Percentiles rank a stretch among this genome's conserved stretches.
phyloP scores from a whole-genome alignment of 2,888 invertebrate genomes.

The Homarus gammarus region DNA sequence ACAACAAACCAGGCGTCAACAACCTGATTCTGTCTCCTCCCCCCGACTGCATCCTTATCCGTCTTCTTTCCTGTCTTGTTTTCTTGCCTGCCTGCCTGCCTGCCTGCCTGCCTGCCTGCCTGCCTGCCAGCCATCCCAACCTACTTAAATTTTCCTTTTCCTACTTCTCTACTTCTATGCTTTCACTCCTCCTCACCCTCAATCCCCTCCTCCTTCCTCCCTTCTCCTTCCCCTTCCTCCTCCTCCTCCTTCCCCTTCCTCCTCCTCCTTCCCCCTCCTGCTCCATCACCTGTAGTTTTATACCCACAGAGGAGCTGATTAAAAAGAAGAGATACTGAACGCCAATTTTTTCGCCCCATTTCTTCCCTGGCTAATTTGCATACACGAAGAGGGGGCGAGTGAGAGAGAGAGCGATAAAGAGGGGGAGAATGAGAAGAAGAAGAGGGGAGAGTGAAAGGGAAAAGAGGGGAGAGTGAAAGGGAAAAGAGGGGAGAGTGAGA shows the following conservation, averaged over 20 bases:
- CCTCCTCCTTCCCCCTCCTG: background rate
- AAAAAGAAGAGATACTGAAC: slow-evolving; percentile 59
- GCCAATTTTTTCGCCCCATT: slow-evolving; percentile 57
- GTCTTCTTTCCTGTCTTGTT: no score
- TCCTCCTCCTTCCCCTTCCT: background rate
- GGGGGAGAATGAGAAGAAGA: slow-evolving; percentile 24
- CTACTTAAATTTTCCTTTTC: background rate
- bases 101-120: no score
- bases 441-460: slow-evolving; percentile 21
- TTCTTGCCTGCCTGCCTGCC: no score
- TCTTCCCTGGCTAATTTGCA: slow-evolving; percentile 49
- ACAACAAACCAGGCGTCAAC: no score
- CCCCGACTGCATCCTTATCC: no score
- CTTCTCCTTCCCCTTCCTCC: background rate
- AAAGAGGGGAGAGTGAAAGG: slow-evolving; percentile 14
- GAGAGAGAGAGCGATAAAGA: slow-evolving; percentile 35
- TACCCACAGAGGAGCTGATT: slow-evolving; percentile 54
- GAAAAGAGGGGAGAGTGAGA: background rate
- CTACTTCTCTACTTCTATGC: background rate
- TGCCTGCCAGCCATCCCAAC: no score
- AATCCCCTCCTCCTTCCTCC: background rate
- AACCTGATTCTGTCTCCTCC: no score
- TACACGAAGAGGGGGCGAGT: slow-evolving; percentile 20
- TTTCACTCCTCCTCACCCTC: background rate
- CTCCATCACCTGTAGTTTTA: slow-evolving; percentile 25